Conservation (phyloP, 2,888 invertebrate genomes). For the Ellobium chinense region DNA sequence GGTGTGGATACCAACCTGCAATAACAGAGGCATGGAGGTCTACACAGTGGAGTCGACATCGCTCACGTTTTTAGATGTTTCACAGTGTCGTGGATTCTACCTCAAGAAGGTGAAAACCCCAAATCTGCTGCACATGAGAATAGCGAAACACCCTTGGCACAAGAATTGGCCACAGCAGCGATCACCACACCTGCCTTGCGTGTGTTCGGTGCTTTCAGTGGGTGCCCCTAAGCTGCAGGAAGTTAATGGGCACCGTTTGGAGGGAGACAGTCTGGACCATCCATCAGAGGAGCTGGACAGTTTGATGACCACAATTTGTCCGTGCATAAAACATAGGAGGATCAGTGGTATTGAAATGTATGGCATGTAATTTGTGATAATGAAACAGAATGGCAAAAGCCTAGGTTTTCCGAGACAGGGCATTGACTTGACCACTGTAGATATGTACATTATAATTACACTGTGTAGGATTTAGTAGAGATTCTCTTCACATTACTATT, state of each 20-base stretch:
- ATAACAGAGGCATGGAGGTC: constrained; percentile 61
- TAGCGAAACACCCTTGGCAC: constrained; percentile 73
- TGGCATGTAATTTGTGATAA: constrained; percentile 27
- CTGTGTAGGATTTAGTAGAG: constrained; percentile 23
- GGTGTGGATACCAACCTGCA: constrained; percentile 76
- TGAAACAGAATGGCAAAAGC: neutral
- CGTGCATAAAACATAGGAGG: constrained; percentile 32
- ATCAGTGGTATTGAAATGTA: constrained; percentile 35
- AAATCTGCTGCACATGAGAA: constrained; percentile 64
- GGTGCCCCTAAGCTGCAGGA: constrained; percentile 71
- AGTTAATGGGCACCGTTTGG: constrained; percentile 72
- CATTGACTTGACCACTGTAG: neutral
- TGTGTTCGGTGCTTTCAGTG: constrained; percentile 67
- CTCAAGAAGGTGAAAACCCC: constrained; percentile 68
- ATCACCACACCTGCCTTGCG: constrained; percentile 68
- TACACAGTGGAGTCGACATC: constrained; percentile 67
- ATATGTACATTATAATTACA: constrained; percentile 24
- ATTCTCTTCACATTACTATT: constrained; percentile 18
- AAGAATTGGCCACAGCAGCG: constrained; percentile 68
- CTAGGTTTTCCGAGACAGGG: neutral
- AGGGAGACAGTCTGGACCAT: constrained; percentile 61
- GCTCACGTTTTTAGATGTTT: constrained; percentile 74
- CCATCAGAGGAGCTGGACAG: constrained; percentile 58
- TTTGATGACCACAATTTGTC: constrained; percentile 34
- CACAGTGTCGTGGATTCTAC: constrained; percentile 76